Evolutionary conservation across 2,888 invertebrate genomes (phyloP), one percentile per base, ranked within the genome.

Genomic region (Ophraella communa): DNA sequence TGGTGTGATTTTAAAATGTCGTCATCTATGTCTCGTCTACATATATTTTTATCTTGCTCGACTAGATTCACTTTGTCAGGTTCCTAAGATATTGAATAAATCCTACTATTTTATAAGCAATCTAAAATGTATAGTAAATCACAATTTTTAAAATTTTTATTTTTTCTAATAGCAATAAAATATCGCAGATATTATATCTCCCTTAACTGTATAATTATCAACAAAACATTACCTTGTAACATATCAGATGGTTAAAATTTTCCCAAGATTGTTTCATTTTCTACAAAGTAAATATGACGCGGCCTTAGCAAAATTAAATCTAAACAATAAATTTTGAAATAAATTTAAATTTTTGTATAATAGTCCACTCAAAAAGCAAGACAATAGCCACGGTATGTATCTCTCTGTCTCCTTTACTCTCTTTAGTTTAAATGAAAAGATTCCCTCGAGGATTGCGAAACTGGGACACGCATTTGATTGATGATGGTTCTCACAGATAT

Each of bases 401-500:
- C 7, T 5, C 17, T 17, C 39, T 17, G 5, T 39, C 14, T 14
- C 30, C 11, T 2, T 30, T 30, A 10, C 11, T 30, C 11, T 14
- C 4, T 39, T 39, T 39, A 14, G 17, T 20, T 21, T 44, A 20
- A 44, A 17, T 44, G 17, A 18, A 45, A 21, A 58, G 45, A 30
- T 51, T n/a, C 58, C 39, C 49, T 33, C 33, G 49, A 51, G 49
- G 51, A 58, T 51, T 58, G 51, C 51, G 49, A 51, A 58, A 58
- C 39, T 58, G 39, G 58, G 39, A 18, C 58, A 51, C 24, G 51
- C 58, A 51, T 23, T 58, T 58, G 58, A 58, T 58, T 58, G 39
- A 58, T 51, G 58, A 58, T 18, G 23, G 23, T 58, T 58, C 58
- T 23, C 58, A 58, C 49, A 58, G 51, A 58, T 58, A 58, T 58